Evolutionary conservation across 2,113 vertebrate genomes (phyloP).

Genomic region (Semnornis frantzii): DNA sequence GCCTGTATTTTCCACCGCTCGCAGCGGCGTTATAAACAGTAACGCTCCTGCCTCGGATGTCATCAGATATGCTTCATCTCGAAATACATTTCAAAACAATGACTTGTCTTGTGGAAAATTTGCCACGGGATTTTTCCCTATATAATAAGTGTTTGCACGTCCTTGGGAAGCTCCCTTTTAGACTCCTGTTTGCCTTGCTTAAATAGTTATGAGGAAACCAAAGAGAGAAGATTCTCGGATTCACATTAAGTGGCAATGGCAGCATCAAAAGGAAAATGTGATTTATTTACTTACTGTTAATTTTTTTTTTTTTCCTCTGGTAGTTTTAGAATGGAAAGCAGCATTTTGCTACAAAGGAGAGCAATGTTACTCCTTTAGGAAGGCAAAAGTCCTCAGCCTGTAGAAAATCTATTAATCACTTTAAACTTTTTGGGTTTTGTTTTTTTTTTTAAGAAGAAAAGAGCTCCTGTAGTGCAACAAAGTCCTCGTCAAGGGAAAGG

Average conservation of each 20-base stretch:
- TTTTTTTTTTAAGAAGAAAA: neutral
- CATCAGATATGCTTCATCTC: neutral
- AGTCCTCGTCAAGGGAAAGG: neutral
- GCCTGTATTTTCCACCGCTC: neutral
- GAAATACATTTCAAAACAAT: slow-evolving; percentile 15
- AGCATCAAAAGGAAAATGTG: neutral
- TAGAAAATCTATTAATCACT: neutral
- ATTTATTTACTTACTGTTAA: neutral
- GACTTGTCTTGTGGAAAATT: slow-evolving; percentile 6
- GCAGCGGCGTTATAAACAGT: neutral
- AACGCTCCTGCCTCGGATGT: neutral
- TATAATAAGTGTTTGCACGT: neutral
- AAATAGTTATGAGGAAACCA: neutral
- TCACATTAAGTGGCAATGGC: neutral
- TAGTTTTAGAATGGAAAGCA: neutral
- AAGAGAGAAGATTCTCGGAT: neutral
- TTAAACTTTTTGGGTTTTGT: neutral
- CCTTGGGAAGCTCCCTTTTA: slow-evolving; percentile 1
- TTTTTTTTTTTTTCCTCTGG: neutral
- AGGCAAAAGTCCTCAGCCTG: neutral
- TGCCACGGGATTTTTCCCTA: neutral
- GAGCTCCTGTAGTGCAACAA: neutral
- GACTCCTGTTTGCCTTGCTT: neutral
- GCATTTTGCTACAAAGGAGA: neutral
- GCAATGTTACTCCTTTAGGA: neutral